phyloP scores from a whole-genome alignment of 2,113 vertebrate species.

The Peromyscus leucopus region DNA sequence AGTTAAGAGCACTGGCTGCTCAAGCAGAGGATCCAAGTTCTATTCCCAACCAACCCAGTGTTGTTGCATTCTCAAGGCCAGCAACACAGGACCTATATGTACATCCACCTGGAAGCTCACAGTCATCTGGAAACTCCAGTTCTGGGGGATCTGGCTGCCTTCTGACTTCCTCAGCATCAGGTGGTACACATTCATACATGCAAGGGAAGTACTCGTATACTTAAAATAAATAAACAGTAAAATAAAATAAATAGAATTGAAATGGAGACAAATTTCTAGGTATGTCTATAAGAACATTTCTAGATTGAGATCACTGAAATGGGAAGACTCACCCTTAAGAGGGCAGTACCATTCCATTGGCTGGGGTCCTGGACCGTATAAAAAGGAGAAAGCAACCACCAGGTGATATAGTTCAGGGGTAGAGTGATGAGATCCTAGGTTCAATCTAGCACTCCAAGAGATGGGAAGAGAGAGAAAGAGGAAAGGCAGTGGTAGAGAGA shows the following conservation, averaged over 20 bases:
- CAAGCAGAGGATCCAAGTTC: not conserved
- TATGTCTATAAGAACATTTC: not conserved
- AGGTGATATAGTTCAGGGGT: not conserved
- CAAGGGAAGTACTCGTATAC: not conserved
- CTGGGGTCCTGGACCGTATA: not conserved
- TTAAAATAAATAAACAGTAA: not conserved
- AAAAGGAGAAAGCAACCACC: not conserved
- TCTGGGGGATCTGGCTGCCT: not conserved
- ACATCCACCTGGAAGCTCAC: not conserved
- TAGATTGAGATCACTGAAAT: not conserved
- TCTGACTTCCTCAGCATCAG: not conserved
- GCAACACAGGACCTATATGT: too few relatives aligned
- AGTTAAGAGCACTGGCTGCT: not conserved
- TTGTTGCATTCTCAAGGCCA: too few relatives aligned
- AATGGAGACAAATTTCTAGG: not conserved
- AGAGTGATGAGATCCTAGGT: not conserved
- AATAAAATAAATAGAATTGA: not conserved
- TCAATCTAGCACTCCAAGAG: not conserved
- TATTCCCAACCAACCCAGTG: not conserved
- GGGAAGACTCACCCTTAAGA: not conserved
- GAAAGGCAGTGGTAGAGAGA: not conserved
- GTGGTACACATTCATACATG: not conserved
- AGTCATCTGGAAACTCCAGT: not conserved
- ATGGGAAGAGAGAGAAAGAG: not conserved
- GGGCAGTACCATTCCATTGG: not conserved